phyloP scores from a whole-genome alignment of 2,113 vertebrate species.

The Amphiprion percula region DNA sequence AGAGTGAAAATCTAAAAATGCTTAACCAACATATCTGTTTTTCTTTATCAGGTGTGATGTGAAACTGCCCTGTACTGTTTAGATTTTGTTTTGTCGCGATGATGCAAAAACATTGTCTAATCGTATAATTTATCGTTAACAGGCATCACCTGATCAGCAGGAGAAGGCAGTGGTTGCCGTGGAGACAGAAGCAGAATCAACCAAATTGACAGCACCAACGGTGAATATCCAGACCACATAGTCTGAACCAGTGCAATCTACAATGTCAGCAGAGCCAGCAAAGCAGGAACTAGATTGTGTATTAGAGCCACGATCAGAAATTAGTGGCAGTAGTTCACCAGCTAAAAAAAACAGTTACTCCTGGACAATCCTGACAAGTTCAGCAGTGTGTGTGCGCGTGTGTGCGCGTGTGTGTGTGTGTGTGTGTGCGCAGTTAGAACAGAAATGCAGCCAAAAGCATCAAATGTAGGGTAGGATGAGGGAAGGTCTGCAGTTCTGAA shows the following conservation, averaged over 20 bases:
- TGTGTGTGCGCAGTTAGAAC: not conserved
- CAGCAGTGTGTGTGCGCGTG: not conserved
- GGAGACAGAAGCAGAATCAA: slow-evolving; percentile 68
- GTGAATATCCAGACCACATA: slow-evolving; percentile 81
- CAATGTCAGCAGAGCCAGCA: slow-evolving; percentile 3
- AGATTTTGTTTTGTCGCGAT: not conserved
- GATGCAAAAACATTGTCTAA: slow-evolving; percentile 24
- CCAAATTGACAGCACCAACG: slow-evolving; percentile 81
- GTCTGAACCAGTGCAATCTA: slow-evolving; percentile 59
- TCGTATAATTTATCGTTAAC: slow-evolving; percentile 33
- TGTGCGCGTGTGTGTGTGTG: no score
- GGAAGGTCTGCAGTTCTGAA: not conserved
- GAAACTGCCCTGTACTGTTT: not conserved
- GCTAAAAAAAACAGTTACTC: not conserved
- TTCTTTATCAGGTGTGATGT: slow-evolving; percentile 30
- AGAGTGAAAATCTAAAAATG: not conserved
- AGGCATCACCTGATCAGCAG: slow-evolving; percentile 66
- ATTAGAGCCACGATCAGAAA: not conserved
- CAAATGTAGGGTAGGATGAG: not conserved
- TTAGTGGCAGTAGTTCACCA: not conserved
- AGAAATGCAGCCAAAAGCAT: slow-evolving; percentile 4
- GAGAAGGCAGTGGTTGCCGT: slow-evolving; percentile 32
- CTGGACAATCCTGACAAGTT: not conserved
- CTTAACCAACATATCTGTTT: slow-evolving; percentile 1
- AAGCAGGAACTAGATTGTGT: not conserved